Evolutionary conservation across 2,797 vertebrate species (phyloP).

Genomic region (Valencia hispanica): DNA sequence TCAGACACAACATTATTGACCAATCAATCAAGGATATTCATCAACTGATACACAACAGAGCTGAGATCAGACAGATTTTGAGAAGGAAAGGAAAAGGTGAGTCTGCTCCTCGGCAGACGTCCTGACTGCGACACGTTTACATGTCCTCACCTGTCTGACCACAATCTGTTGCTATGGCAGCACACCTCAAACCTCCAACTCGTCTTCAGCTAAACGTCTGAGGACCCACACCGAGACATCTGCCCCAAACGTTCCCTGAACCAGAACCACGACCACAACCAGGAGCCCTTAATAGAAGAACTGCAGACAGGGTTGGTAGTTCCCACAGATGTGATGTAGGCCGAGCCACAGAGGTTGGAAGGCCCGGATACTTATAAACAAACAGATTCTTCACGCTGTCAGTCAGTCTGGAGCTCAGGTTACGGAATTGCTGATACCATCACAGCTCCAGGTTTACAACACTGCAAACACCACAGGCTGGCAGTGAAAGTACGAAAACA

Average conservation of each 20-base stretch:
- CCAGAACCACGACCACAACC: background rate
- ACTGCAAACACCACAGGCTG: slow-evolving; percentile 22
- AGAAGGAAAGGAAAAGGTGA: background rate
- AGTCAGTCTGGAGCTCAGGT: slow-evolving; percentile 42
- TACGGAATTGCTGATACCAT: slow-evolving; percentile 57
- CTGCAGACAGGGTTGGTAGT: background rate
- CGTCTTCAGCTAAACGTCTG: background rate
- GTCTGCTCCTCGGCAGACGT: slow-evolving; percentile 3
- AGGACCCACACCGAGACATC: background rate
- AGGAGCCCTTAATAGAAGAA: background rate
- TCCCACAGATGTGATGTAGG: background rate
- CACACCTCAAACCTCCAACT: slow-evolving; percentile 34
- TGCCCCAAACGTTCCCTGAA: background rate
- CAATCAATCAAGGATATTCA: background rate
- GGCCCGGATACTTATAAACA: slow-evolving; percentile 10
- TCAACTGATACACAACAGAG: background rate
- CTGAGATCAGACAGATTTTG: background rate
- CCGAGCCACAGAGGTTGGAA: background rate
- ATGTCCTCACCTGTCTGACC: slow-evolving; percentile 12
- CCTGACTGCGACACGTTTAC: slow-evolving; percentile 23
- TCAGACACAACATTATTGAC: background rate
- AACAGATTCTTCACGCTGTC: slow-evolving; percentile 17
- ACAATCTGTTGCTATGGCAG: slow-evolving; percentile 42
- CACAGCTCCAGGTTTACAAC: slow-evolving; percentile 43
- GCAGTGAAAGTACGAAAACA: background rate